Evolutionary conservation across 2,797 vertebrate genomes (phyloP).

Genomic region (Sebastes paucispinis): DNA sequence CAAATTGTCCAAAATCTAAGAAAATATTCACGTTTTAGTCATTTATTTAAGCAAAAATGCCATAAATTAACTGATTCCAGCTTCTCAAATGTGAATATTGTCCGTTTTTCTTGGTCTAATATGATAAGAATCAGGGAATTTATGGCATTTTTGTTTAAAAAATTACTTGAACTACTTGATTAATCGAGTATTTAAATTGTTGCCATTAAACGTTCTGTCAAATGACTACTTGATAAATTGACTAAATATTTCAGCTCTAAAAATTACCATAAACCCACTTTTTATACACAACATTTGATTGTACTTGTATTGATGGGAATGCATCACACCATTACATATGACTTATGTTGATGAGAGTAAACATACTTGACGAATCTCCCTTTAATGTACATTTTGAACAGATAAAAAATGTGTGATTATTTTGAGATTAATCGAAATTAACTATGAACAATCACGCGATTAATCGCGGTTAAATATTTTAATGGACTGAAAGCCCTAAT

Average conservation of each 20-base stretch:
- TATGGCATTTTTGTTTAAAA: neutral
- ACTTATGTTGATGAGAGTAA: too few relatives aligned
- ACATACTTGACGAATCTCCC: too few relatives aligned
- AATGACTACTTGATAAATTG: neutral
- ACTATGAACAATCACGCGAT: neutral
- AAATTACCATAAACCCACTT: neutral
- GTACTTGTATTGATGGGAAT: neutral
- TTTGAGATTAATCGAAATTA: too few relatives aligned
- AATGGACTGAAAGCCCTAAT: neutral
- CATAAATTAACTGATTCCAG: too few relatives aligned
- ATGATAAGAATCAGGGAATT: neutral
- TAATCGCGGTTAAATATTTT: neutral
- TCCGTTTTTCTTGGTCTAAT: too few relatives aligned
- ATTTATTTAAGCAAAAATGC: too few relatives aligned
- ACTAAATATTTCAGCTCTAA: neutral
- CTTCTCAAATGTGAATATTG: too few relatives aligned
- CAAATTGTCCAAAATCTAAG: neutral
- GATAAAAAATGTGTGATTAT: too few relatives aligned
- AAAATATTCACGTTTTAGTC: too few relatives aligned
- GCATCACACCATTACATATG: too few relatives aligned
- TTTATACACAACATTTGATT: neutral
- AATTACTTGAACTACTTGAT: neutral
- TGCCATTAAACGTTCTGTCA: neutral
- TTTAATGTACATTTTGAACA: too few relatives aligned
- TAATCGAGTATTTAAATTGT: neutral